Percentiles rank a stretch among this genome's conserved stretches.
Conservation (phyloP, 2,113 vertebrate species). For the Syrrhaptes paradoxus region DNA sequence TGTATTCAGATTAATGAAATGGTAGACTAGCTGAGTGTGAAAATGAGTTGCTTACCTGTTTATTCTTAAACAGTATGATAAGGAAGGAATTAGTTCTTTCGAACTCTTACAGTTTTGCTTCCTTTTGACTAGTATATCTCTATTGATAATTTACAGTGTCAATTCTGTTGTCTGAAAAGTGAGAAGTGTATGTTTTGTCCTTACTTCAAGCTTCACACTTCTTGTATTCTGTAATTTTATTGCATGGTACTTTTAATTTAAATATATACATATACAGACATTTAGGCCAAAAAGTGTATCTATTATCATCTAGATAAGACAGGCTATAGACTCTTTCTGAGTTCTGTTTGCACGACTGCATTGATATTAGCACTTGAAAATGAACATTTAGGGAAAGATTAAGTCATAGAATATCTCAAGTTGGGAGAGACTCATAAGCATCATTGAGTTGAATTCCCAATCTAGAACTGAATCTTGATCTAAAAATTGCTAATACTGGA, state of each 20-base stretch:
- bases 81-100: neutral
- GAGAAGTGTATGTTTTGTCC: neutral
- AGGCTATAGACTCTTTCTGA: neutral
- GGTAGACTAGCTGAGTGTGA: neutral
- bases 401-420: neutral
- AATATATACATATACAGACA: no score
- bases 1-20: neutral
- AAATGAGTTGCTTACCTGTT: neutral
- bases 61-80: neutral
- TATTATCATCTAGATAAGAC: neutral
- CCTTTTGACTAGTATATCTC: neutral
- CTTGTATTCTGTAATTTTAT: neutral
- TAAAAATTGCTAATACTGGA: neutral
- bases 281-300: neutral
- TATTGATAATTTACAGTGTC: neutral
- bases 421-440: neutral
- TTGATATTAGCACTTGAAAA: neutral
- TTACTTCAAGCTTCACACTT: neutral
- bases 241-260: neutral
- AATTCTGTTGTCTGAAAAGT: neutral
- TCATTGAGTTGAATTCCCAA: neutral
- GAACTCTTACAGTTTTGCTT: neutral
- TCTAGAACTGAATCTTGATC: neutral
- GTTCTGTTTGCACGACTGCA: neutral
- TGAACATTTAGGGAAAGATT: neutral